phyloP scores from a whole-genome alignment of 2,113 vertebrate species.

The Heterotis niloticus region DNA sequence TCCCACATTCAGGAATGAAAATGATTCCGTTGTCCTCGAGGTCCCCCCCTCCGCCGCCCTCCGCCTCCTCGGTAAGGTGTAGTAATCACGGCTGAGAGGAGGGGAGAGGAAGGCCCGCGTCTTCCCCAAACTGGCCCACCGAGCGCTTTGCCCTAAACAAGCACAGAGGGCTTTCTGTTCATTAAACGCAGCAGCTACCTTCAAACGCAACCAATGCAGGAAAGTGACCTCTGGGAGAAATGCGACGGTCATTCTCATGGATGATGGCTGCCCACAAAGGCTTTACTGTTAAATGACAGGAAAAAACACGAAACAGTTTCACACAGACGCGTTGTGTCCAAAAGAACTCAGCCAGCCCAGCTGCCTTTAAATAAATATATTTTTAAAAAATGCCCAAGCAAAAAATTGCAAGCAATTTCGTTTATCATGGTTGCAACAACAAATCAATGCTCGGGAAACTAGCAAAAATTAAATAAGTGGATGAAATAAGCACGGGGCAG shows the following conservation, averaged over 20 bases:
- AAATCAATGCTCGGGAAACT: too few relatives aligned
- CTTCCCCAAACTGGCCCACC: neutral
- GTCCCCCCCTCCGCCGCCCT: too few relatives aligned
- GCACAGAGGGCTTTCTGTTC: neutral
- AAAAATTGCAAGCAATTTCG: too few relatives aligned
- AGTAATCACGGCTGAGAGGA: neutral
- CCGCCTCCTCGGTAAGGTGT: neutral
- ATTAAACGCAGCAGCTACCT: neutral
- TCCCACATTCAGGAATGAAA: conserved; percentile 8
- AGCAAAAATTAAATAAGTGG: too few relatives aligned
- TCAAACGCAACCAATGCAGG: neutral
- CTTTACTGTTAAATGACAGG: conserved; percentile 74
- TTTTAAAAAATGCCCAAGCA: too few relatives aligned
- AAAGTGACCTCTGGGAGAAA: conserved; percentile 57
- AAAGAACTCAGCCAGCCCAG: conserved; percentile 81
- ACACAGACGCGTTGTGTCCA: conserved; percentile 82
- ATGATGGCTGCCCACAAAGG: conserved; percentile 70
- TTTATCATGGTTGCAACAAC: too few relatives aligned
- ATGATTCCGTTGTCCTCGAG: neutral
- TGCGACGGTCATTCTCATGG: conserved; percentile 65
- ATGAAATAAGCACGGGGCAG: too few relatives aligned
- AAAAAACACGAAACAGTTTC: conserved; percentile 73
- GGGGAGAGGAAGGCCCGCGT: neutral
- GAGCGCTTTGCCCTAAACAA: neutral
- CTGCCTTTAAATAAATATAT: too few relatives aligned